Evolutionary conservation across 1,140 invertebrate genomes (phyloP), one percentile per base, ranked within the genome.

Genomic region (Diplogasteroides magnus): DNA sequence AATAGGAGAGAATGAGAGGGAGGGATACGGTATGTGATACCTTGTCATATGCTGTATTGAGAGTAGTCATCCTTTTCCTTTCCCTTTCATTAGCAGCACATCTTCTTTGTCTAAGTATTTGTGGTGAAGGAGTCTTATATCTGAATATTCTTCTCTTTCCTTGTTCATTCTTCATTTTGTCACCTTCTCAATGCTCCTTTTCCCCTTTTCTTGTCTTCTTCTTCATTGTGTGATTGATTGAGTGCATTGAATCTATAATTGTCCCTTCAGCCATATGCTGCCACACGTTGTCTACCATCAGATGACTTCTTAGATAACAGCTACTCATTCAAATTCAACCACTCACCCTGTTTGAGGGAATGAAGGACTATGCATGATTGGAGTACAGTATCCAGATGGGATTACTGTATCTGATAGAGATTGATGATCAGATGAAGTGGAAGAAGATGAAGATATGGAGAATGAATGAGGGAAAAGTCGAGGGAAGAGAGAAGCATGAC

Each of bases 21-120:
- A n/a, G n/a, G 25, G 58, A 14, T 63, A 31, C 28, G 25, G 28
- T n/a, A 13, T 3, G 23, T n/a, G 11, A 64, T 70, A 74, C 73
- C 73, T 71, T 55, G 63, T 85, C 84, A 73, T 84, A 85, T 3
- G 84, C 84, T 2, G 77, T 78, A 70, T 85, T 85, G 61, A 85
- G 77, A 61, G 82, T 83, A 63, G 83, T 79, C 84, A 85, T 85
- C 19, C 84, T 66, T 56, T 79, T 74, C 61, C 84, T 71, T 74
- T 85, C 84, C 23, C 84, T 63, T 2, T 83, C 84, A 72, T 85
- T 85, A 23, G 84, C 84, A 14, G 83, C 83, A 15, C 82, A 69
- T 74, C 89, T 73, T 82, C 88, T 27, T 31, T 62, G 29, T 80
- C 84, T 37, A 19, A 76, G 73, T 23, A 76, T 25, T 61, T 71